Evolutionary conservation across 2,888 invertebrate species (phyloP).

Genomic region (Apantesis nais): DNA sequence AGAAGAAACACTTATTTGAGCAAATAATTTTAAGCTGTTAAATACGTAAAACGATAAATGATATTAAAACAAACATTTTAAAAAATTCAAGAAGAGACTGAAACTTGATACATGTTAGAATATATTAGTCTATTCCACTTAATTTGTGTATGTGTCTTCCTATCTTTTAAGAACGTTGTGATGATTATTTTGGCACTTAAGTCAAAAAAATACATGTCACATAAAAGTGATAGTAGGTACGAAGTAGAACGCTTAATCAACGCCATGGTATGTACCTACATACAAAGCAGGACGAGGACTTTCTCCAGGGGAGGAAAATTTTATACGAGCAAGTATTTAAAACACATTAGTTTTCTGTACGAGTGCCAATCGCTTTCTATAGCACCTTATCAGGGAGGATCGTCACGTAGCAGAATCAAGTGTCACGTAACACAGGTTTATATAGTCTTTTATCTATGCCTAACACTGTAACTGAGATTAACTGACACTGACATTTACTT

Average conservation of each 20-base stretch:
- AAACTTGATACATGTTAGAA: neutral
- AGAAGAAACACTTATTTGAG: neutral
- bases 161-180: neutral
- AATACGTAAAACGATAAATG: neutral
- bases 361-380: constrained; percentile 51
- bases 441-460: no score
- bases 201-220: neutral
- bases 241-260: neutral
- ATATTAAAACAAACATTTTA: neutral
- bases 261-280: constrained; percentile 19
- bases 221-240: neutral
- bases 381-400: constrained; percentile 34
- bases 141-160: neutral
- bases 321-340: constrained; percentile 32
- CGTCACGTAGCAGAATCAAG: constrained; percentile 38
- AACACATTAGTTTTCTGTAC: constrained; percentile 45
- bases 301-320: constrained; percentile 45
- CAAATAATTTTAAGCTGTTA: neutral
- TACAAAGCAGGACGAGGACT: constrained; percentile 38
- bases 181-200: neutral
- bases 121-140: neutral
- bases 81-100: neutral
- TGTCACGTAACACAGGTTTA: constrained; percentile 35
- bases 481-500: constrained; percentile 10
- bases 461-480: constrained; percentile 25